Evolutionary conservation across 2,888 invertebrate genomes (phyloP).

Genomic region (Blomia tropicalis): DNA sequence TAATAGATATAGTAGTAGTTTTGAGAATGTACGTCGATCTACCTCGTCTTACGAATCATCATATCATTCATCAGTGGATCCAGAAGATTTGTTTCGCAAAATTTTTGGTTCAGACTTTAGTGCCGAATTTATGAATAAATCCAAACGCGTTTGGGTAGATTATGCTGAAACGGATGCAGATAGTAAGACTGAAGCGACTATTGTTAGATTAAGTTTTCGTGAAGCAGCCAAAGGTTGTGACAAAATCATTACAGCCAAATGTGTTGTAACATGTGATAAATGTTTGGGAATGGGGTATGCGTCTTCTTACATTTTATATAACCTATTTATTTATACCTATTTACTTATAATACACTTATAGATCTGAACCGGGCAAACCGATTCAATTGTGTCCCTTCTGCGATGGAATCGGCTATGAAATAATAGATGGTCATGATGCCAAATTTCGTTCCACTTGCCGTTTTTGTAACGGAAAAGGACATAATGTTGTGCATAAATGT

Average conservation of each 20-base stretch:
- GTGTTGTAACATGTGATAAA: slow-evolving; percentile 76
- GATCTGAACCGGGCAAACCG: slow-evolving; percentile 69
- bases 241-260: slow-evolving; percentile 77
- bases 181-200: slow-evolving; percentile 76
- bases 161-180: slow-evolving; percentile 60
- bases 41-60: slow-evolving; percentile 40
- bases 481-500: slow-evolving; percentile 78
- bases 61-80: slow-evolving; percentile 68
- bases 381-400: slow-evolving; percentile 75
- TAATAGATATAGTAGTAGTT: neutral
- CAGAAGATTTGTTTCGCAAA: slow-evolving; percentile 87
- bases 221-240: slow-evolving; percentile 82
- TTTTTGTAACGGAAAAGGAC: slow-evolving; percentile 67
- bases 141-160: slow-evolving; percentile 40
- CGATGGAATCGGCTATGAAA: slow-evolving; percentile 84
- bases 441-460: slow-evolving; percentile 68
- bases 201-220: slow-evolving; percentile 79
- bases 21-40: neutral
- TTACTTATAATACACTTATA: neutral
- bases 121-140: slow-evolving; percentile 29
- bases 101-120: slow-evolving; percentile 50
- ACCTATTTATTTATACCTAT: neutral
- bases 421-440: slow-evolving; percentile 40
- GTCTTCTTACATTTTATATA: neutral
- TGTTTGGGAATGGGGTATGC: slow-evolving; percentile 49